Percentiles rank a stretch among this genome's conserved stretches.
Conservation (phyloP, 2,888 invertebrate genomes). For the Glaucopsyche alexis region DNA sequence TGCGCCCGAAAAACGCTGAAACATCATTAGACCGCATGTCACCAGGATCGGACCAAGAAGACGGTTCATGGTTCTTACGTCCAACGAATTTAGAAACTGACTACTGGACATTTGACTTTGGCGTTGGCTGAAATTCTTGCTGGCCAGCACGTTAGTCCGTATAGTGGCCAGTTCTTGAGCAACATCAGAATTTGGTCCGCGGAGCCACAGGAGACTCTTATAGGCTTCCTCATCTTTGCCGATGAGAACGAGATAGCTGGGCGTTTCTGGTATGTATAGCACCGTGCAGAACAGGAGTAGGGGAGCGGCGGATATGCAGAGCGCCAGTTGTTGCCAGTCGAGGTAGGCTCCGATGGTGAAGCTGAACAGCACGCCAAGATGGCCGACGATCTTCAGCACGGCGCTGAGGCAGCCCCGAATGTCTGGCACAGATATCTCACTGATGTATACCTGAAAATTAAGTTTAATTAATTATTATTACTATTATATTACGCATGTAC, state of each 20-base stretch:
- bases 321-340: slow-evolving; percentile 91
- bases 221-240: slow-evolving; percentile 84
- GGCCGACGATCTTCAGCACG: slow-evolving; percentile 90
- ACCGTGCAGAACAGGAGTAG: slow-evolving; percentile 87
- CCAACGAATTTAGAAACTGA: slow-evolving; percentile 65
- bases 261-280: slow-evolving; percentile 92
- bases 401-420: slow-evolving; percentile 93
- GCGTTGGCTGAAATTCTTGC: slow-evolving; percentile 73
- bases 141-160: slow-evolving; percentile 83
- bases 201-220: slow-evolving; percentile 87
- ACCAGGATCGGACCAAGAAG: slow-evolving; percentile 87
- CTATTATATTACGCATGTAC: no score
- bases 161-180: slow-evolving; percentile 86
- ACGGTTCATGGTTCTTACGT: slow-evolving; percentile 70
- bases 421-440: slow-evolving; percentile 93
- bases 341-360: slow-evolving; percentile 91
- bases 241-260: slow-evolving; percentile 88
- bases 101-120: slow-evolving; percentile 70
- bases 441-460: slow-evolving; percentile 88
- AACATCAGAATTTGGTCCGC: slow-evolving; percentile 90
- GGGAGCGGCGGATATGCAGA: slow-evolving; percentile 88
- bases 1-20: slow-evolving; percentile 91
- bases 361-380: slow-evolving; percentile 90
- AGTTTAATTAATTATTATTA: slow-evolving; percentile 29
- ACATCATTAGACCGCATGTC: slow-evolving; percentile 93